Base-by-base conservation (phyloP, 2,797 vertebrate species). In the Sebastes diaconus region DNA sequence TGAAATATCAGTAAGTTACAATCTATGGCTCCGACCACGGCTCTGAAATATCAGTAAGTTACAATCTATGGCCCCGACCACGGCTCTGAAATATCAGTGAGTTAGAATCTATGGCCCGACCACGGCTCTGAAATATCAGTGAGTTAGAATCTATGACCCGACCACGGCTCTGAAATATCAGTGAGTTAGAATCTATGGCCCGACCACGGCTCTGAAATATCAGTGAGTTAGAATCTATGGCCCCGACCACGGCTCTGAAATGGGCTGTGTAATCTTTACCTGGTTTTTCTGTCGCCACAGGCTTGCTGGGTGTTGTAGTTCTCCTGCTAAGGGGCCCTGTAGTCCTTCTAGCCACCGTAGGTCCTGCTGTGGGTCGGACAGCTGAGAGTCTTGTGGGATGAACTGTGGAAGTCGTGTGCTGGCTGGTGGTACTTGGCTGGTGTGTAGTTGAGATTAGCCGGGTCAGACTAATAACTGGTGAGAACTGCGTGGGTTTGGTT, bases 211-310 rank as follows among this genome's bases (percentile, higher is more conserved):
- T 13, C 36, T 39, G 36, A 39, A 39, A 39, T 14, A 39, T 14
- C 13, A 42, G 12, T 14, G 2, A 14, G 39, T 42, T 42, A 42
- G 13, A 42, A 42, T 42, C 39, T 42, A 42, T 42, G 39, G 0
- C 39, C 39, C 39, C 5, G 13, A 42, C 39, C 39, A 42, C 39
- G 39, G 36, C 12, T 12, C 36, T 36, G 13, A 42, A 42, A 42
- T 42, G 39, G 39, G 34, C 39, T 42, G 5, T 13, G 39, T 14
- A 42, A 46, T 20, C 16, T 50, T 20, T 86, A 92, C 94, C 95
- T 93, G 94, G 72, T 87, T 77, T 91, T 18, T 94, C 93, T 1
- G 77, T 77, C 25, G 84, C 64, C 22, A 18, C 16, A 1, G 75
- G 0, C 83, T 16, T 90, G 75, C 69, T 88, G 25, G 79, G 24